phyloP scores from a whole-genome alignment of 2,113 vertebrate species.

The Grammomys surdaster region DNA sequence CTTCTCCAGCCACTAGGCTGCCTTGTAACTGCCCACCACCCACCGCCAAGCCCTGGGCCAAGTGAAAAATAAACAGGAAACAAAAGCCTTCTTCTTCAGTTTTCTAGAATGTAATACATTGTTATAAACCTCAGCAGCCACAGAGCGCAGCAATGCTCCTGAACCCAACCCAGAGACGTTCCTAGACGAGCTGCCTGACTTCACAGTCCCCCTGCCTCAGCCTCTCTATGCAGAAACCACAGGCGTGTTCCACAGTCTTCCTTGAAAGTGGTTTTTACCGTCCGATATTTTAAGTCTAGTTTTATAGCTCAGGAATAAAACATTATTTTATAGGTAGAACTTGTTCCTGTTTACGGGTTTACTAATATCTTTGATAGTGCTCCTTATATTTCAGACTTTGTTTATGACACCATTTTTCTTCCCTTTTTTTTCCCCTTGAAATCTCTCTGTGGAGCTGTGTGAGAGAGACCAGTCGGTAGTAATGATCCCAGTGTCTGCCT shows the following conservation, averaged over 20 bases:
- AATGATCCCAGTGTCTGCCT: neutral
- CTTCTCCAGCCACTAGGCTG: neutral
- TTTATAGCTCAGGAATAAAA: neutral
- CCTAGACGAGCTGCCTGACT: neutral
- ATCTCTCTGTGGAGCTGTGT: constrained; percentile 19
- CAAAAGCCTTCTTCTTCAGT: neutral
- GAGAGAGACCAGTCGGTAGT: neutral
- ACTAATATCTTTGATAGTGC: neutral
- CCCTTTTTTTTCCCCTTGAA: neutral
- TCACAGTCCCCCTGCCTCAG: neutral
- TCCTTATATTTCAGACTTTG: neutral
- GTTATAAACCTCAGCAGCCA: neutral
- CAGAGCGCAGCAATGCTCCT: neutral
- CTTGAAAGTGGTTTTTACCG: neutral
- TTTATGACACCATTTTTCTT: constrained; percentile 28
- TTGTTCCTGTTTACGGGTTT: neutral
- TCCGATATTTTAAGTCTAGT: neutral
- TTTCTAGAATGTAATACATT: neutral
- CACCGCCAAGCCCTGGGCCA: neutral
- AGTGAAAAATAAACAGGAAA: neutral
- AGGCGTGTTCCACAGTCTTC: neutral
- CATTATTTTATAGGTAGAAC: neutral
- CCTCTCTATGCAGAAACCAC: neutral
- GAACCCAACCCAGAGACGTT: neutral
- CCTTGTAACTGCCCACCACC: neutral